phyloP scores from a whole-genome alignment of 2,888 invertebrate species.

The Siphonodentalium dalli region DNA sequence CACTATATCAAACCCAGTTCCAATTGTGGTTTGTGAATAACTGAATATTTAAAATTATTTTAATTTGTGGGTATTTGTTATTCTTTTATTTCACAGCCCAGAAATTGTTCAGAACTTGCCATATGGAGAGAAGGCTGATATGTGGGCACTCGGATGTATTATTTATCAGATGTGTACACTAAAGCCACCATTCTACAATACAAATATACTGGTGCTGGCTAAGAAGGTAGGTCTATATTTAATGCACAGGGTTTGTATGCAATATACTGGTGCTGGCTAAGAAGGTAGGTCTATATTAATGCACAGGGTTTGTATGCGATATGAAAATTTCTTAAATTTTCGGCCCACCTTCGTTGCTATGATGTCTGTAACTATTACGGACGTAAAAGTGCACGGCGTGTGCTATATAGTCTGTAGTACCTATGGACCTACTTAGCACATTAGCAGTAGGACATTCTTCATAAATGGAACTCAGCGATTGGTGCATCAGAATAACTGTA shows the following conservation, averaged over 20 bases:
- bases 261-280: constrained; percentile 66
- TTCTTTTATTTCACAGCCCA: constrained; percentile 58
- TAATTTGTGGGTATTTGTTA: too few relatives aligned
- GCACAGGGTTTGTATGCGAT: constrained; percentile 32
- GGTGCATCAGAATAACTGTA: too few relatives aligned
- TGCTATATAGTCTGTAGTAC: too few relatives aligned
- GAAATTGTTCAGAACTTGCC: constrained; percentile 66
- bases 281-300: constrained; percentile 42
- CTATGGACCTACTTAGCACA: background rate
- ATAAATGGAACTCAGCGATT: too few relatives aligned
- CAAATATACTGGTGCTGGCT: constrained; percentile 65
- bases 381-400: too few relatives aligned
- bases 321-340: constrained; percentile 35
- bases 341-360: background rate
- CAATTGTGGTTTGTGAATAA: too few relatives aligned
- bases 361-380: too few relatives aligned
- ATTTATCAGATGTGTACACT: constrained; percentile 67
- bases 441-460: too few relatives aligned
- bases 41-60: too few relatives aligned
- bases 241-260: background rate
- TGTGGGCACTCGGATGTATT: constrained; percentile 67
- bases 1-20: too few relatives aligned
- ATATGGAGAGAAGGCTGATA: constrained; percentile 67
- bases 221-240: constrained; percentile 49
- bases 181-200: constrained; percentile 64